Percentiles rank a stretch among this genome's conserved stretches.
These are phyloP conservation scores for Anoura caudifer DNA, from an alignment of 2,113 vertebrate species.

Conservation along the genomic window DNA sequence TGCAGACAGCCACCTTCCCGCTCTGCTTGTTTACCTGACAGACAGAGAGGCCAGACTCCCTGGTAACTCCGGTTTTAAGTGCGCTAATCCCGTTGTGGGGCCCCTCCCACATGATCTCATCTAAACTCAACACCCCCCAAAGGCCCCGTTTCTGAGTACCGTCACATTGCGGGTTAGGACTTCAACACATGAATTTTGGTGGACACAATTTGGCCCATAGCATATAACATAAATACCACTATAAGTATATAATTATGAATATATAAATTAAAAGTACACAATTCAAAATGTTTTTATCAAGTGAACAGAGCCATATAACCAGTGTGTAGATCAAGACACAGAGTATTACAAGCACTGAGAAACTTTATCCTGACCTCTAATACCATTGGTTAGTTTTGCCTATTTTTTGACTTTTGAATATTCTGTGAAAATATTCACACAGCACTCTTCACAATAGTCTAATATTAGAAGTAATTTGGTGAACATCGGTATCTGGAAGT, in stretches of 20 bases:
- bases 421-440: neutral
- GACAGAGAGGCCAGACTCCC: neutral
- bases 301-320: neutral
- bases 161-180: neutral
- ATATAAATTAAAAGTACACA: neutral
- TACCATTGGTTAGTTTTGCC: neutral
- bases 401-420: neutral
- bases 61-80: neutral
- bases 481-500: neutral
- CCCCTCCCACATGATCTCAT: neutral
- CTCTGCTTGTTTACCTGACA: neutral
- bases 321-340: neutral
- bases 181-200: neutral
- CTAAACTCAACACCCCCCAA: neutral
- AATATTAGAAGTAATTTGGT: neutral
- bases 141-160: neutral
- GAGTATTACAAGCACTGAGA: neutral
- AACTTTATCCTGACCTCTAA: neutral
- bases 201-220: neutral
- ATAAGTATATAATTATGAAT: neutral
- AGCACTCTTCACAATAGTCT: neutral
- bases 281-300: neutral
- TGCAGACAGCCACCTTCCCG: neutral
- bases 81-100: neutral
- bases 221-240: neutral